These are phyloP conservation scores for Carposina sasakii DNA, from an alignment of 1,140 invertebrate genomes.

Conservation along the genomic window DNA sequence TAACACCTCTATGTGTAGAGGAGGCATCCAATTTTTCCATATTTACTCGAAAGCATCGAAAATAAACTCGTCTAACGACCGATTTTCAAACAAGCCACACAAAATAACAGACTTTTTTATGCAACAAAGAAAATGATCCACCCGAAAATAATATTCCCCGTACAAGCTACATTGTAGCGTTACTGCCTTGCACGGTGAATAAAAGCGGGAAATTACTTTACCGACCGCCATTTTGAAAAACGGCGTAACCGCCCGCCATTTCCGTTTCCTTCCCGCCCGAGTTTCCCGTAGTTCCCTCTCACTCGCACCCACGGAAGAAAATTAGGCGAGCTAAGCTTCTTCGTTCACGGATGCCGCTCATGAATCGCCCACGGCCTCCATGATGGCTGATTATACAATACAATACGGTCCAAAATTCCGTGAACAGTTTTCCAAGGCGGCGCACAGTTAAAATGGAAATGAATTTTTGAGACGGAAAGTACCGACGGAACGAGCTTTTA, in stretches of 20 bases:
- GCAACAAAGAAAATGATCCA: too few species aligned
- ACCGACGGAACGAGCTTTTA: constrained; percentile 42
- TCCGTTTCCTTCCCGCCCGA: constrained; percentile 30
- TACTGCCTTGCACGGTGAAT: constrained; percentile 41
- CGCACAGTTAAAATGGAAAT: constrained; percentile 36
- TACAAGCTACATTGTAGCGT: constrained; percentile 44
- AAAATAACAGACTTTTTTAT: not conserved
- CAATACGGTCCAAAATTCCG: constrained; percentile 50
- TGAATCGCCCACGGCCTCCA: constrained; percentile 55
- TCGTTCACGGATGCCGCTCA: constrained; percentile 33
- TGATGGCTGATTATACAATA: constrained; percentile 69
- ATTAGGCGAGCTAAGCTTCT: constrained; percentile 49
- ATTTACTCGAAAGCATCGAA: too few species aligned
- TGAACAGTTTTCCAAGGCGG: constrained; percentile 40
- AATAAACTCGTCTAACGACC: too few species aligned
- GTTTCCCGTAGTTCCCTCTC: constrained; percentile 25
- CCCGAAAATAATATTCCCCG: constrained; percentile 4
- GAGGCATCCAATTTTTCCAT: too few species aligned
- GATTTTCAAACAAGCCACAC: too few species aligned
- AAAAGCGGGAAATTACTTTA: constrained; percentile 63
- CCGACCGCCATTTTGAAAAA: constrained; percentile 29
- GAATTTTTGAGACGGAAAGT: constrained; percentile 30
- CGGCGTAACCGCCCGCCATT: constrained; percentile 37
- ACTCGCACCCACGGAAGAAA: constrained; percentile 27
- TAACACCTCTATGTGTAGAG: too few species aligned